Conservation (phyloP, 2,113 vertebrate genomes). For the Sylvia atricapilla region DNA sequence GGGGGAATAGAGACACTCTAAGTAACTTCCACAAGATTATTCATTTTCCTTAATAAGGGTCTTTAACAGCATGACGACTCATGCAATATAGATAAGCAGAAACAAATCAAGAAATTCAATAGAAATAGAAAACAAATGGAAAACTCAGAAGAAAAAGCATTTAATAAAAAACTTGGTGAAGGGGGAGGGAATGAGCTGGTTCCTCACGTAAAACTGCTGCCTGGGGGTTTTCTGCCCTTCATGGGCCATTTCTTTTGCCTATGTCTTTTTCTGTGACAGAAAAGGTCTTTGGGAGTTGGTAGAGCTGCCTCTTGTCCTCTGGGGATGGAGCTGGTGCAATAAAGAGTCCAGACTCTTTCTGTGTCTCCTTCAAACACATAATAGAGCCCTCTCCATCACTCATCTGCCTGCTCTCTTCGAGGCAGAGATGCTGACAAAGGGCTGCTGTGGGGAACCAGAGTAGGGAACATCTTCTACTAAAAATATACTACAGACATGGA, state of each 20-base stretch:
- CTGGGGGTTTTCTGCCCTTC: neutral
- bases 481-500: neutral
- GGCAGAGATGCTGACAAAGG: neutral
- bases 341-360: neutral
- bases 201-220: fast-evolving
- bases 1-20: neutral
- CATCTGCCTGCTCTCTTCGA: neutral
- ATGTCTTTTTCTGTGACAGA: neutral
- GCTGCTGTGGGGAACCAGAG: neutral
- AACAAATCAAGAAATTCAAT: neutral
- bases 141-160: neutral
- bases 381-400: neutral
- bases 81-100: constrained; percentile 22
- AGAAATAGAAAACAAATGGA: neutral
- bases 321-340: neutral
- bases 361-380: neutral
- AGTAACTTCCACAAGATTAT: constrained; percentile 7
- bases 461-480: neutral
- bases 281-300: neutral
- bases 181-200: neutral
- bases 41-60: neutral
- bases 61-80: neutral
- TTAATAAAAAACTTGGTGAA: neutral
- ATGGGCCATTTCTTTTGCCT: neutral
- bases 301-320: neutral